Conservation (phyloP, 2,113 vertebrate genomes). For the Anoplopoma fimbria region DNA sequence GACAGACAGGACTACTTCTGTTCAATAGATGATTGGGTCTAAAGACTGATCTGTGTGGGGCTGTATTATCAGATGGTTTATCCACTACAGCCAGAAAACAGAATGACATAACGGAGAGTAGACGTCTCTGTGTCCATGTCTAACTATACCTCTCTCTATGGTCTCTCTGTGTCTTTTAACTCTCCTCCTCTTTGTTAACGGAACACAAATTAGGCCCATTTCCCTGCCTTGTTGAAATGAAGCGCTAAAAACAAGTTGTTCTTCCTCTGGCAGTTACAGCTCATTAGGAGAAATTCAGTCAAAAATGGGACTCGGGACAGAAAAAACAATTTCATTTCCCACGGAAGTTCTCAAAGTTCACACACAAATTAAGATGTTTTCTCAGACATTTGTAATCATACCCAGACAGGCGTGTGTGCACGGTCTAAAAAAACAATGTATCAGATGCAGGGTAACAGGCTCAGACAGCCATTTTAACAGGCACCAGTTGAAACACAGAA, state of each 20-base stretch:
- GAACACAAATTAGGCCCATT: slow-evolving; percentile 60
- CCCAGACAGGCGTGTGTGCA: slow-evolving; percentile 11
- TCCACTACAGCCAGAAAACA: not conserved
- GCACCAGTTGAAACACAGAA: slow-evolving; percentile 8
- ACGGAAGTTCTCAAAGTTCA: slow-evolving; percentile 33
- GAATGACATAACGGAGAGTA: not conserved
- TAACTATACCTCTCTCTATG: not conserved
- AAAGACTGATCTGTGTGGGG: slow-evolving; percentile 8
- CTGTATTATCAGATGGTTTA: slow-evolving; percentile 1
- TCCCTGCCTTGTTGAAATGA: slow-evolving; percentile 30
- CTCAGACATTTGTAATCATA: slow-evolving; percentile 51
- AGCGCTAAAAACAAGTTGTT: slow-evolving; percentile 43
- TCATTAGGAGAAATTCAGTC: slow-evolving; percentile 56
- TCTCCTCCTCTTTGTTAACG: slow-evolving; percentile 46
- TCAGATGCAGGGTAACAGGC: slow-evolving; percentile 2
- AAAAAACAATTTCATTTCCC: slow-evolving; percentile 36
- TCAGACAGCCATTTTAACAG: slow-evolving; percentile 8
- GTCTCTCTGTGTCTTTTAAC: slow-evolving; percentile 35
- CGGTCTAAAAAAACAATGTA: not conserved
- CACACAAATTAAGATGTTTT: slow-evolving; percentile 46
- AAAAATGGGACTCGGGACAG: slow-evolving; percentile 5
- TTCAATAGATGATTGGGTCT: slow-evolving; percentile 26
- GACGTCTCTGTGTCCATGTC: not conserved
- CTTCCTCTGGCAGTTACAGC: slow-evolving; percentile 46
- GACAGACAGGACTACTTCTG: slow-evolving; percentile 23